These are phyloP conservation scores for Ctenochaetus hawaiiensis DNA, from an alignment of 2,797 vertebrate genomes.

Conservation along the genomic window DNA sequence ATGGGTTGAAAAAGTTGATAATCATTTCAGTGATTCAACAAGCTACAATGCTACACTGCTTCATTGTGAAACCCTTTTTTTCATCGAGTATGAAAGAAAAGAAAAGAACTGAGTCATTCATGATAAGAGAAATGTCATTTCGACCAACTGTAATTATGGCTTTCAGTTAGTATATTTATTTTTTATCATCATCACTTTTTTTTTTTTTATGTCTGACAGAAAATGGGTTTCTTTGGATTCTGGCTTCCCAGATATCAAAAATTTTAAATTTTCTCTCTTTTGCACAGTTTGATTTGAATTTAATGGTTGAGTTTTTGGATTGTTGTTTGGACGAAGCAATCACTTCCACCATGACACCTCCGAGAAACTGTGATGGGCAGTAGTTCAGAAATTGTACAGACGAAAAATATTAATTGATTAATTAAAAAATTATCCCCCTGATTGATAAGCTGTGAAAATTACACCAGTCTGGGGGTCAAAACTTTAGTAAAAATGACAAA, in stretches of 20 bases:
- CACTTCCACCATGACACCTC: not conserved
- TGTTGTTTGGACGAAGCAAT: not conserved
- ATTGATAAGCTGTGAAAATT: not conserved
- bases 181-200: not conserved
- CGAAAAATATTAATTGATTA: not conserved
- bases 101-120: not conserved
- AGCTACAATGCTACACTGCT: not conserved
- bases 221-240: not conserved
- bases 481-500: not conserved
- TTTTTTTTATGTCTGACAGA: not conserved
- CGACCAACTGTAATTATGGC: not conserved
- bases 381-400: slow-evolving; percentile 1
- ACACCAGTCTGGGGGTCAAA: not conserved
- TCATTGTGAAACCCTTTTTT: not conserved
- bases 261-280: not conserved
- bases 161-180: not conserved
- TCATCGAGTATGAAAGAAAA: not conserved
- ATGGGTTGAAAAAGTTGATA: not conserved
- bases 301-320: not conserved
- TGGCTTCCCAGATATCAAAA: not conserved
- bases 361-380: not conserved
- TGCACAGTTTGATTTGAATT: not conserved
- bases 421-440: not conserved
- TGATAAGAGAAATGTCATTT: not conserved
- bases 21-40: not conserved